A percentile compares a stretch with the other conserved stretches of the same genome.
Evolutionary conservation across 2,888 invertebrate genomes (phyloP).

Genomic region (Drosophila hamatofila): DNA sequence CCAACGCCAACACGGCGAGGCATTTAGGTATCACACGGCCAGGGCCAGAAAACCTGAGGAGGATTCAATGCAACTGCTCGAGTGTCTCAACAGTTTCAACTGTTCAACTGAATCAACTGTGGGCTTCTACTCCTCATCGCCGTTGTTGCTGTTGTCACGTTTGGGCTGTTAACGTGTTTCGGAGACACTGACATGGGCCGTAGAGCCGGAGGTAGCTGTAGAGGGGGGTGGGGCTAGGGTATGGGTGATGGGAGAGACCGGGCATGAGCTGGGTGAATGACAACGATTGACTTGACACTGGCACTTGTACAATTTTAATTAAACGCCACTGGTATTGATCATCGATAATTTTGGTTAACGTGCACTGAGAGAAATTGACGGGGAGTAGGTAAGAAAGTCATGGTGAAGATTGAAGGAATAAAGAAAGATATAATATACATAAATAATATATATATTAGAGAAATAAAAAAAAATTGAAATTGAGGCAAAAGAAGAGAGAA

Average conservation of each 20-base stretch:
- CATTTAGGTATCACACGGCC: constrained; percentile 54
- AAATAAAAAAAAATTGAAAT: no score
- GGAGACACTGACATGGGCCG: constrained; percentile 27
- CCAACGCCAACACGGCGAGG: constrained; percentile 57
- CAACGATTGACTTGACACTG: constrained; percentile 71
- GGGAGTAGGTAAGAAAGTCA: not conserved
- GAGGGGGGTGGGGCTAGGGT: not conserved
- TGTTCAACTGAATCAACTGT: constrained; percentile 35
- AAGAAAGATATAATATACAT: not conserved
- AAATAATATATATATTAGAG: not conserved
- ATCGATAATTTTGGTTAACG: constrained; percentile 41
- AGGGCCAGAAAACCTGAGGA: constrained; percentile 35
- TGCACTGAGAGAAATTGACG: constrained; percentile 44
- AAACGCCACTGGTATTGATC: constrained; percentile 79
- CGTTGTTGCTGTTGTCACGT: constrained; percentile 79
- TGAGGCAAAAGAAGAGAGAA: no score
- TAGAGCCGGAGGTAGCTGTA: not conserved
- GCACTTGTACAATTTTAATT: constrained; percentile 83
- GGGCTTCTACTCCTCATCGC: constrained; percentile 45
- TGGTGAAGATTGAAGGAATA: not conserved
- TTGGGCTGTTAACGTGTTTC: constrained; percentile 83
- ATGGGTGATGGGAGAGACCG: constrained; percentile 4
- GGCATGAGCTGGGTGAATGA: constrained; percentile 47
- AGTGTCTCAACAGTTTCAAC: constrained; percentile 9
- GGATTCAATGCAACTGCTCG: constrained; percentile 42